phyloP scores from a whole-genome alignment of 2,113 vertebrate genomes.

The Bos taurus region DNA sequence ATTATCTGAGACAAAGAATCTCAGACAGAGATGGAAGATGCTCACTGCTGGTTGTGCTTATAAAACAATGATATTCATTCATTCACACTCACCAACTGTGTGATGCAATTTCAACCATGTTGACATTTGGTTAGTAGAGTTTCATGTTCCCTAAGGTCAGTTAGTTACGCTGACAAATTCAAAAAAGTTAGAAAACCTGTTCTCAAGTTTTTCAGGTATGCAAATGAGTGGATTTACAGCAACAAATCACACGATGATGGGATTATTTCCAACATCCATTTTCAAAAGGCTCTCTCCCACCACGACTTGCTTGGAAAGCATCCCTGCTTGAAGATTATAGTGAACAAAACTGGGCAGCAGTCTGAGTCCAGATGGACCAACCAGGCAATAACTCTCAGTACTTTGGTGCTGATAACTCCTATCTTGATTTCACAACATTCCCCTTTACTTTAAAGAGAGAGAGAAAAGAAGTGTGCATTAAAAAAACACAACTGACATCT shows the following conservation, averaged over 20 bases:
- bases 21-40: not conserved
- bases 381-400: not conserved
- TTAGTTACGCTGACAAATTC: not conserved
- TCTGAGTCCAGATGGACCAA: not conserved
- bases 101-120: not conserved
- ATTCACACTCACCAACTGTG: not conserved
- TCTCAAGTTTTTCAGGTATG: not conserved
- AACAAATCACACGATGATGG: not conserved
- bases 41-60: fast-evolving
- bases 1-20: not conserved
- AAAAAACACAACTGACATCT: not conserved
- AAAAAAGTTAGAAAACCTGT: not conserved
- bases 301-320: not conserved
- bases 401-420: not conserved
- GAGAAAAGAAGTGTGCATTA: not conserved
- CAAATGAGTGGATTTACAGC: not conserved
- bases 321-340: not conserved
- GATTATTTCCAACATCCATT: not conserved
- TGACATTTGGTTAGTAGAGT: not conserved
- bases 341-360: not conserved
- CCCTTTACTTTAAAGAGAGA: not conserved
- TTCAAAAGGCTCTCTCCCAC: not conserved
- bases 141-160: not conserved
- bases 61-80: not conserved
- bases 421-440: not conserved